phyloP scores from a whole-genome alignment of 2,113 vertebrate species.

The Myanophis thanlyinensis region DNA sequence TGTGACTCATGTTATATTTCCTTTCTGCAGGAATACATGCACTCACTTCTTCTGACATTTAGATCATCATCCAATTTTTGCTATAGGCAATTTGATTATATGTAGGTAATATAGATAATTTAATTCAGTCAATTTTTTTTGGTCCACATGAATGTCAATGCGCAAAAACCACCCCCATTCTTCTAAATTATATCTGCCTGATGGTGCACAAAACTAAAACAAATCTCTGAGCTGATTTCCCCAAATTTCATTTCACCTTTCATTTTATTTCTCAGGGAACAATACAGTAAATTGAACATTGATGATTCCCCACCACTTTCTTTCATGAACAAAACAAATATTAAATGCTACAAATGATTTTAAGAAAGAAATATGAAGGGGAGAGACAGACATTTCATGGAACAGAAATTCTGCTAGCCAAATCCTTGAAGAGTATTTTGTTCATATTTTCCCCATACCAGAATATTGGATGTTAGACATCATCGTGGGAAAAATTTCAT shows the following conservation, averaged over 20 bases:
- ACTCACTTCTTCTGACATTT: neutral
- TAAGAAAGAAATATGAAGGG: neutral
- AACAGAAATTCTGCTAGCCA: neutral
- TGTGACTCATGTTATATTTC: neutral
- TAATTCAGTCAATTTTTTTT: neutral
- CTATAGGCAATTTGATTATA: neutral
- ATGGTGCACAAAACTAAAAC: neutral
- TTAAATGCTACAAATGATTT: neutral
- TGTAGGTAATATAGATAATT: neutral
- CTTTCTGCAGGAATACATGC: neutral
- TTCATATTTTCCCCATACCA: neutral
- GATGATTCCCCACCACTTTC: neutral
- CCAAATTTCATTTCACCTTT: neutral
- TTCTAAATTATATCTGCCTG: neutral
- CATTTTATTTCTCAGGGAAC: neutral
- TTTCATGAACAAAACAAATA: constrained; percentile 3
- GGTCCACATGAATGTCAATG: neutral
- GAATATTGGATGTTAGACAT: neutral
- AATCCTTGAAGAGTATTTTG: neutral
- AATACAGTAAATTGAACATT: neutral
- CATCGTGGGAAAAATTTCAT: neutral
- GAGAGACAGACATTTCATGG: neutral
- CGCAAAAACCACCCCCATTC: neutral
- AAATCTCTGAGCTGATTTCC: neutral
- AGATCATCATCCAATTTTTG: neutral